Evolutionary conservation across 2,888 invertebrate genomes (phyloP), one percentile per base, ranked within the genome.

Genomic region (Perdita meconis): DNA sequence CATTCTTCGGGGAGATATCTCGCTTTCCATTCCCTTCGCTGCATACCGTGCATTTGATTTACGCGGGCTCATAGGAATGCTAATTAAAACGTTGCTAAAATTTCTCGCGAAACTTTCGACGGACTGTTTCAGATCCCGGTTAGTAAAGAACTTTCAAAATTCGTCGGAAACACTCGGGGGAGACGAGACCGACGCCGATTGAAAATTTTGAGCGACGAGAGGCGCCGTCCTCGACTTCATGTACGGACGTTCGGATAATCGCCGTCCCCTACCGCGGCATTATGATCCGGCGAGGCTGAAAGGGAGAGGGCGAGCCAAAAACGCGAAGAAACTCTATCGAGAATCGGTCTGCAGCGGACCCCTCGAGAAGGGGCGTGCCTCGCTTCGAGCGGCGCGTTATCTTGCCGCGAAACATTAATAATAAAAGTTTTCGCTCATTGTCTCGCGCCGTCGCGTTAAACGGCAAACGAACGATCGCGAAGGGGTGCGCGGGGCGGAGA

Each of bases 41-140:
- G 71, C 77, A 68, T 80, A 78, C 73, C 74, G 75, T 79, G 74
- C 81, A 73, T 85, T 86, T 86, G 87, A 84, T 86, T 81, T 86
- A 83, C 82, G 80, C 82, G 77, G 74, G 71, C 86, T 82, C 86
- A 78, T 84, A 82, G 89, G 92, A 92, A 92, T 92, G 91, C 90
- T 92, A 91, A 92, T 92, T 92, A 92, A 92, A 92, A 89, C 89
- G 90, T 91, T 89, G 91, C 89, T 90, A 90, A 91, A 91, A 91
- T 91, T 85, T 87, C 89, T 87, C 81, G 69, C 70, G 81, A 78
- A 87, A 86, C 89, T 86, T 84, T 86, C 86, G 77, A 55, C 63
- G 72, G 81, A 84, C 89, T 87, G 73, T 75, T 57, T 61, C 6
- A 34, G 12, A 10, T 40, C 8, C n/a, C n/a, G 6, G 16, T 22